phyloP scores from a whole-genome alignment of 2,113 vertebrate species.

The Vulpes lagopus region DNA sequence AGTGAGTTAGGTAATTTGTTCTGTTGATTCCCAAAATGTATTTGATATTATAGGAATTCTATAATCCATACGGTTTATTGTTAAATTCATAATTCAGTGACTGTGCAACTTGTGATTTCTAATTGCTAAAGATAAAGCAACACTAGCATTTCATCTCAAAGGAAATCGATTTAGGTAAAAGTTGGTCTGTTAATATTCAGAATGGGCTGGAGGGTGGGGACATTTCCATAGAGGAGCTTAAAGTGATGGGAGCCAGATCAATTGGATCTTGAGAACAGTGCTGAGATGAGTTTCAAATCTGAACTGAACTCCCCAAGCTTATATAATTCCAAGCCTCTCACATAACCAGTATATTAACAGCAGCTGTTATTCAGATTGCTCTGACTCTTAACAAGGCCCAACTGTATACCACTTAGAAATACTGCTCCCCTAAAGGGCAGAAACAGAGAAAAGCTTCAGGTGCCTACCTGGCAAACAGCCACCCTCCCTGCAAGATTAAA shows the following conservation, averaged over 20 bases:
- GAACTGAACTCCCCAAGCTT: background rate
- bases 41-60: slow-evolving; percentile 45
- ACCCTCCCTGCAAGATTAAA: background rate
- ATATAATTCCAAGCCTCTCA: slow-evolving; percentile 11
- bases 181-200: background rate
- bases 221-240: background rate
- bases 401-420: slow-evolving; percentile 1
- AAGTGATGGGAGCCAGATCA: background rate
- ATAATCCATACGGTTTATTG: slow-evolving; percentile 18
- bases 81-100: slow-evolving; percentile 39
- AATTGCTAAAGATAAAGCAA: slow-evolving; percentile 49
- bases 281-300: slow-evolving; percentile 32
- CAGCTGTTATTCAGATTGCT: background rate
- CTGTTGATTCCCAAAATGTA: background rate
- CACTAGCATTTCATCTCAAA: slow-evolving; percentile 23
- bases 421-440: background rate
- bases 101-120: slow-evolving; percentile 12
- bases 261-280: background rate
- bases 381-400: background rate
- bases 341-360: background rate
- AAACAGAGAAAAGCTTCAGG: slow-evolving; percentile 19
- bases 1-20: slow-evolving; percentile 18
- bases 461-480: background rate
- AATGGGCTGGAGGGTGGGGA: background rate
- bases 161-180: slow-evolving; percentile 19